These are phyloP conservation scores for Euwallacea similis DNA, from an alignment of 1,140 invertebrate species.

Conservation along the genomic window DNA sequence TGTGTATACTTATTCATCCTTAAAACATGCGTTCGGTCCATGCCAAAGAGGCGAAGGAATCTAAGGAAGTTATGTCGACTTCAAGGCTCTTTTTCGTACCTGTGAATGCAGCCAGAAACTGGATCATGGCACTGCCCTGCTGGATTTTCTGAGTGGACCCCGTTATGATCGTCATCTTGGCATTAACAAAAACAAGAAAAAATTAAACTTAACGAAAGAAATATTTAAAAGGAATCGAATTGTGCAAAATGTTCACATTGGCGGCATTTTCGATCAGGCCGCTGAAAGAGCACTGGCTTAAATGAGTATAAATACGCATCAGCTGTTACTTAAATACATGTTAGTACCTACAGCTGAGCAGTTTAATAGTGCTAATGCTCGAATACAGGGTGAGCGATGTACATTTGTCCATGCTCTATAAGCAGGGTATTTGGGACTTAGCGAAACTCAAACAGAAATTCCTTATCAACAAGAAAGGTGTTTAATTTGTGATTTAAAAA, in stretches of 20 bases:
- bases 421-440: too few relatives aligned
- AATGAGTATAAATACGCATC: conserved; percentile 23
- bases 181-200: not conserved
- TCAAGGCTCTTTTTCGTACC: conserved; percentile 17
- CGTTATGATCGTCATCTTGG: conserved; percentile 38
- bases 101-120: conserved; percentile 39
- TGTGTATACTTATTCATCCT: too few relatives aligned
- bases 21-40: too few relatives aligned
- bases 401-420: not conserved
- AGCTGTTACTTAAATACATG: conserved; percentile 24
- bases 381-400: not conserved
- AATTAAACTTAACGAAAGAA: not conserved
- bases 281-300: not conserved
- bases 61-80: too few relatives aligned
- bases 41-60: too few relatives aligned
- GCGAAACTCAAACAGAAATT: too few relatives aligned
- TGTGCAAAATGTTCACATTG: not conserved
- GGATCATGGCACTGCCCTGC: conserved; percentile 34
- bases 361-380: conserved; percentile 1
- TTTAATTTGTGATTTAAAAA: too few relatives aligned
- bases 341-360: not conserved
- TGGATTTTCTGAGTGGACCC: conserved; percentile 39
- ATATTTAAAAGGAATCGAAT: not conserved
- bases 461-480: too few relatives aligned
- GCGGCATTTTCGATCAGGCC: conserved; percentile 1